Conservation (phyloP, 2,888 invertebrate genomes). For the Amaurobius ferox region DNA sequence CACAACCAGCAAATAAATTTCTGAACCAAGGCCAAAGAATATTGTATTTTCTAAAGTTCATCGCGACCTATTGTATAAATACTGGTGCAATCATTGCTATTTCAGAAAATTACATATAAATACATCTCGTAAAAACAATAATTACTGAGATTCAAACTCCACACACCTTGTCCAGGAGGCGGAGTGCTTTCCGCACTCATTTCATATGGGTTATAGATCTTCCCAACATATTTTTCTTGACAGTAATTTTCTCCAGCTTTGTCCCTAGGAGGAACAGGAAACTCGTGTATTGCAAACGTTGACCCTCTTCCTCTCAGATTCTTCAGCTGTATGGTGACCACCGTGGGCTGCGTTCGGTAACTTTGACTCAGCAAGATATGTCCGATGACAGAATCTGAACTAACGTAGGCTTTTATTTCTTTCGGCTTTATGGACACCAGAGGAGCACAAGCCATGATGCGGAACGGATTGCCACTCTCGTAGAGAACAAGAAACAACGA, state of each 20-base stretch:
- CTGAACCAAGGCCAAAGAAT: too few relatives aligned
- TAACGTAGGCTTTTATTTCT: conserved; percentile 75
- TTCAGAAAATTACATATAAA: too few relatives aligned
- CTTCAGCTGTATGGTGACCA: conserved; percentile 80
- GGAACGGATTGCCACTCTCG: conserved; percentile 83
- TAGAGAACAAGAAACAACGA: conserved; percentile 88
- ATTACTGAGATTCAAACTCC: too few relatives aligned
- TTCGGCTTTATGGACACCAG: conserved; percentile 78
- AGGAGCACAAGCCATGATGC: conserved; percentile 86
- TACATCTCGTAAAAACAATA: too few relatives aligned
- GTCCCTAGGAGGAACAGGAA: conserved; percentile 76
- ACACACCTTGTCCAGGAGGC: conserved; percentile 76
- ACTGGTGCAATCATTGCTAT: too few relatives aligned
- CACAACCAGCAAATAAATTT: too few relatives aligned
- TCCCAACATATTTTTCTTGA: conserved; percentile 81
- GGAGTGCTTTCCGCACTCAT: conserved; percentile 75
- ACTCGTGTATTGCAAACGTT: conserved; percentile 79
- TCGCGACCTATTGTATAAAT: too few relatives aligned
- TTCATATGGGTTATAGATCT: conserved; percentile 85
- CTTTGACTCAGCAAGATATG: conserved; percentile 87
- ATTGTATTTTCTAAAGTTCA: too few relatives aligned
- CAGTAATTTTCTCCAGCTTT: conserved; percentile 72
- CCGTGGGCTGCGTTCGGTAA: conserved; percentile 85
- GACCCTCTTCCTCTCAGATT: conserved; percentile 77
- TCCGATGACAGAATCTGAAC: conserved; percentile 85